Percentiles rank a stretch among this genome's conserved stretches.
These are phyloP conservation scores for Lutraria rhynchaena DNA, from an alignment of 1,140 invertebrate species.

Conservation along the genomic window DNA sequence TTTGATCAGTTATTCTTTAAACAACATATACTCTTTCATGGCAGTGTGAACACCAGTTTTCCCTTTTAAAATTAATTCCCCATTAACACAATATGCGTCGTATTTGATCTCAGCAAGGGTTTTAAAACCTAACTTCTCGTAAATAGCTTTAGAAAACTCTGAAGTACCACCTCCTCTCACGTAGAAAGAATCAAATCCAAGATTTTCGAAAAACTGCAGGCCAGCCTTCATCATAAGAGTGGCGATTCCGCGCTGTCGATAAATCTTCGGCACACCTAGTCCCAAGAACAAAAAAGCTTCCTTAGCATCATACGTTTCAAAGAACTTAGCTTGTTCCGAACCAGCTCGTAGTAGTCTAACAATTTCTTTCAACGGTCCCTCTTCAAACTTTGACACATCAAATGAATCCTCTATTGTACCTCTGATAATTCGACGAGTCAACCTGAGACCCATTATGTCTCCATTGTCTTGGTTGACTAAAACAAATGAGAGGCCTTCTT, in stretches of 20 bases:
- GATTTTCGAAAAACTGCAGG: not conserved
- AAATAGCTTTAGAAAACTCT: constrained; percentile 11
- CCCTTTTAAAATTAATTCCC: constrained; percentile 10
- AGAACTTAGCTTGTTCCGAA: constrained; percentile 4
- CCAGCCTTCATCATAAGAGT: constrained; percentile 4
- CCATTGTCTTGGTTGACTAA: not conserved
- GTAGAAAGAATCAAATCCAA: not conserved
- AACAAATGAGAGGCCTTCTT: not conserved
- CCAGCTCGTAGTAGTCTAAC: not conserved
- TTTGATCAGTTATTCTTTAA: too few relatives aligned
- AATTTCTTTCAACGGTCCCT: not conserved
- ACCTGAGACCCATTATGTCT: constrained; percentile 3
- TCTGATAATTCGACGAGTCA: not conserved
- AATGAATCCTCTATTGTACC: not conserved
- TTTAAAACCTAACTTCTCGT: constrained; percentile 23
- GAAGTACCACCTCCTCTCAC: constrained; percentile 10
- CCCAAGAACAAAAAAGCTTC: constrained; percentile 25
- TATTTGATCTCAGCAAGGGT: not conserved
- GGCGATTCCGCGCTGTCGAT: not conserved
- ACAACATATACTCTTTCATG: constrained; percentile 18
- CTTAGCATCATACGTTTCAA: not conserved
- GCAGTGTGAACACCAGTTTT: constrained; percentile 25
- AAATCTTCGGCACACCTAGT: constrained; percentile 2
- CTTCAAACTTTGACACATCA: not conserved
- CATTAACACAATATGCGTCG: not conserved